Conservation (phyloP, 2,113 vertebrate species). For the Cygnus atratus region DNA sequence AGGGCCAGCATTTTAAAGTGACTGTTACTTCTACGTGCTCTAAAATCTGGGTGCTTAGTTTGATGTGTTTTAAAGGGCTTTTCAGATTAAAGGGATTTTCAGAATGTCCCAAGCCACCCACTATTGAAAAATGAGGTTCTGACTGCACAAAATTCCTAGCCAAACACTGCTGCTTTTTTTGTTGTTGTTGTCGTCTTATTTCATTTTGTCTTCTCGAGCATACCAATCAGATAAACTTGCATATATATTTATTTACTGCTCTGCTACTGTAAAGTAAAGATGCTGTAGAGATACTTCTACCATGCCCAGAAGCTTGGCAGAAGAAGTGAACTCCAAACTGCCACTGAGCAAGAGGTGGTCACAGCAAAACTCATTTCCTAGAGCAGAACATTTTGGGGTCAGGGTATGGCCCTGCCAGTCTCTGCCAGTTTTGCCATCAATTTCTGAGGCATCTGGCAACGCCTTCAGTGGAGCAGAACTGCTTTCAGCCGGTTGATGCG, state of each 20-base stretch:
- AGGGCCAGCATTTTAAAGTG: neutral
- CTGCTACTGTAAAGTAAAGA: neutral
- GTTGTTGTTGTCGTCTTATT: neutral
- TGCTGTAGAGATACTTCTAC: neutral
- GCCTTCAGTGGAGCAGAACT: neutral
- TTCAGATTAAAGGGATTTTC: neutral
- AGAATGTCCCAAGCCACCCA: neutral
- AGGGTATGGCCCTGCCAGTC: fast-evolving
- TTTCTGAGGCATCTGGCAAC: neutral
- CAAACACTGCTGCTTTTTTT: neutral
- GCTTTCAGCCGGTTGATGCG: neutral
- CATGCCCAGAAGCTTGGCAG: neutral
- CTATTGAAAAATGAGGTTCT: neutral
- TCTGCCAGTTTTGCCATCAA: neutral
- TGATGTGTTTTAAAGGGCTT: neutral
- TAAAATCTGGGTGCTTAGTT: neutral
- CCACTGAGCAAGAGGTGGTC: neutral
- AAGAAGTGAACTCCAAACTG: neutral
- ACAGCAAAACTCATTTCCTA: neutral
- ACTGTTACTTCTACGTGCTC: neutral
- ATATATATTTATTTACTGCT: neutral
- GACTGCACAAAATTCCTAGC: neutral
- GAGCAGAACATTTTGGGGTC: neutral
- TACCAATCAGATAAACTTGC: neutral
- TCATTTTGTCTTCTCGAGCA: neutral